Evolutionary conservation across 2,797 vertebrate genomes (phyloP), one percentile per base, ranked within the genome.

Genomic region (Novumbra hubbsi): DNA sequence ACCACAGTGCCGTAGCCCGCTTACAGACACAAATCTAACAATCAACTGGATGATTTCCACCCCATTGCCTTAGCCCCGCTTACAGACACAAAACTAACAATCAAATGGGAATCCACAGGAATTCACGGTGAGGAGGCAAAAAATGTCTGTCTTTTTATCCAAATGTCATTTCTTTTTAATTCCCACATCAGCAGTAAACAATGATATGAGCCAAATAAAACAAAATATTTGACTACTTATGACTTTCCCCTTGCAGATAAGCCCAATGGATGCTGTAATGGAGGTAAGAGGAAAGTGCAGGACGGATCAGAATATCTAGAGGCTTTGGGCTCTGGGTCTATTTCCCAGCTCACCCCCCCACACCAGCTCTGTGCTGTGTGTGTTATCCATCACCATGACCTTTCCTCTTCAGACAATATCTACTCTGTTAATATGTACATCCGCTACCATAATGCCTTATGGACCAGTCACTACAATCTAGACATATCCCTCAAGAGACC

Each of bases 371-470:
- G 9, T n/a, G 17, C 52, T 6, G 8, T 55, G 7, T 19, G 24
- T 11, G 2, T 75, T 0, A 73, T 87, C 81, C 80, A 79, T 86
- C 83, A 81, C 70, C 0, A 38, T 84, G 88, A 88, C 87, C 87
- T 88, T 87, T 86, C 49, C 74, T 50, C 64, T 57, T 1, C 52
- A 21, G 16, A 16, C 27, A 41, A 50, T 75, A 28, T 55, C 63
- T 41, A 17, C 66, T 38, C 65, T 63, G 60, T 67, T 38, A 3
- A 38, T 38, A 38, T 38, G 38, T 30, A 65, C 78, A 52, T 15
- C 50, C 3, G 14, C 12, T 52, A 19, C 19, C 62, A 30, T 14
- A 12, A 79, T 28, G 71, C 76, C 69, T 77, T 38, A 85, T 90
- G 84, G 89, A 90, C 49, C 86, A 73, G 81, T 74, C 82, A 75